A percentile compares a stretch with the other conserved stretches of the same genome.
Evolutionary conservation across 2,113 vertebrate genomes (phyloP).

Genomic region (Pungitius pungitius): DNA sequence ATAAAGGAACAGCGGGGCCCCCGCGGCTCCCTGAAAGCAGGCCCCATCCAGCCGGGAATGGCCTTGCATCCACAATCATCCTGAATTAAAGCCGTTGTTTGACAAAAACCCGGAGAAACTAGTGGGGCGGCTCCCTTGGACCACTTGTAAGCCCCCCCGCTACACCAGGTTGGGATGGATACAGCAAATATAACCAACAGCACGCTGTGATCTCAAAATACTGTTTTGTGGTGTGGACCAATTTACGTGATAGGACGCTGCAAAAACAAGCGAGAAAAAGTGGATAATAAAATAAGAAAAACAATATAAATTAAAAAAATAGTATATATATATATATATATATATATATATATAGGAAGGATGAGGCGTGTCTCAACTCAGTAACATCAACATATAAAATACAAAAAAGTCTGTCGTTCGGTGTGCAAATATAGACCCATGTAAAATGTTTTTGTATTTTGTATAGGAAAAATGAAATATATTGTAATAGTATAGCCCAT

Average conservation of each 20-base stretch:
- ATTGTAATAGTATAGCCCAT: background rate
- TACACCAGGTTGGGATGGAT: slow-evolving; percentile 53
- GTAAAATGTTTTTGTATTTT: too few species aligned
- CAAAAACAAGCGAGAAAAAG: slow-evolving; percentile 11
- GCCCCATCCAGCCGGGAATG: slow-evolving; percentile 94
- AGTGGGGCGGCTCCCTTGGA: slow-evolving; percentile 88
- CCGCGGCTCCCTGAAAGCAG: slow-evolving; percentile 89
- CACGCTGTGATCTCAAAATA: slow-evolving; percentile 40
- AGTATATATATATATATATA: too few species aligned
- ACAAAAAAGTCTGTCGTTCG: background rate
- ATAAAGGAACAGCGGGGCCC: slow-evolving; percentile 96
- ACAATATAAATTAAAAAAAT: background rate
- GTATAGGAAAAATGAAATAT: background rate
- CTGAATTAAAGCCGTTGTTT: slow-evolving; percentile 85
- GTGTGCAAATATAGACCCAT: too few species aligned
- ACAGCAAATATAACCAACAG: slow-evolving; percentile 50
- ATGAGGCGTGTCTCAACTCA: background rate
- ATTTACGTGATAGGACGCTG: slow-evolving; percentile 20
- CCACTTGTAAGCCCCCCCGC: slow-evolving; percentile 82
- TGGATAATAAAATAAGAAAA: background rate
- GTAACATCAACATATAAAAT: background rate
- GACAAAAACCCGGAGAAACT: slow-evolving; percentile 82
- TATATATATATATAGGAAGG: background rate
- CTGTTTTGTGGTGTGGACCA: slow-evolving; percentile 20
- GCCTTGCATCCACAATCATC: slow-evolving; percentile 94